Evolutionary conservation across 2,888 invertebrate species (phyloP).

Genomic region (Tetragonisca angustula): DNA sequence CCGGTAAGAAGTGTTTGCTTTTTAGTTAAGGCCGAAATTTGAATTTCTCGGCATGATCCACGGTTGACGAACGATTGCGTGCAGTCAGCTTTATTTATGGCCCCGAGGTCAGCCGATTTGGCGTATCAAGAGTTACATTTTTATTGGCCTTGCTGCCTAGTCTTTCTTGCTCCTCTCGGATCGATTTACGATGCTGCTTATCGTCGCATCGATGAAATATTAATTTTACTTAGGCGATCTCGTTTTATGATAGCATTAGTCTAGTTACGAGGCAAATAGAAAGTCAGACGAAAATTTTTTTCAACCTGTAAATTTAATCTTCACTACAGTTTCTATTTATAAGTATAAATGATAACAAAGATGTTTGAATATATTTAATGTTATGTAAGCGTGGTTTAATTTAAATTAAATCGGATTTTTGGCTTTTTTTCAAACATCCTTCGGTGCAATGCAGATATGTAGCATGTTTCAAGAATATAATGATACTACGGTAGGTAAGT

Average conservation of each 20-base stretch:
- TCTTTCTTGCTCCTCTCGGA: slow-evolving; percentile 7
- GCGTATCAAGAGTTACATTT: slow-evolving; percentile 55
- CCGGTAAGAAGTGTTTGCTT: neutral
- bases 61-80: slow-evolving; percentile 47
- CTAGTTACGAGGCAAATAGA: neutral
- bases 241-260: neutral
- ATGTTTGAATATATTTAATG: neutral
- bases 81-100: slow-evolving; percentile 58
- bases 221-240: neutral
- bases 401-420: neutral
- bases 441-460: neutral
- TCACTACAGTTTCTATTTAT: neutral
- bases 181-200: slow-evolving; percentile 20
- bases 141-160: slow-evolving; percentile 40
- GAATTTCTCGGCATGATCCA: slow-evolving; percentile 43
- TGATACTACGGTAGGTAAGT: neutral
- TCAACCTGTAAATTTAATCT: neutral
- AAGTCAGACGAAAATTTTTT: neutral
- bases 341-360: neutral
- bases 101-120: slow-evolving; percentile 57
- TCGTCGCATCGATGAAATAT: neutral
- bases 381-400: neutral
- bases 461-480: neutral
- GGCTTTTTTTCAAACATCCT: neutral
- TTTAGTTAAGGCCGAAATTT: slow-evolving; percentile 26